Percentiles rank a stretch among this genome's conserved stretches.
Conservation (phyloP, 2,888 invertebrate genomes). For the Melieria picta region DNA sequence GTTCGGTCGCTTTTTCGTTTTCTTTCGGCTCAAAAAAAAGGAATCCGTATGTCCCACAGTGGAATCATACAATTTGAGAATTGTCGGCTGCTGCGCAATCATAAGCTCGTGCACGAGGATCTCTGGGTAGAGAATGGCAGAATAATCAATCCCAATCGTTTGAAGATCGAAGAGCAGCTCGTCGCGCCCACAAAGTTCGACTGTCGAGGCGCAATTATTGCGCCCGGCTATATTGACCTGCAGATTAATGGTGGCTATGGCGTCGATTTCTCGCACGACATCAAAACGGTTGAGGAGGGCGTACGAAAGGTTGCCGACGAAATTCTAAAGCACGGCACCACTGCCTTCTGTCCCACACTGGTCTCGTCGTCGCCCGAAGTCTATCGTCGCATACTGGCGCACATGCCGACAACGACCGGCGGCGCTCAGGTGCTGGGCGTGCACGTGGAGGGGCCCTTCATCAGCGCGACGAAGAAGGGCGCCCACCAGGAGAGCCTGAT, state of each 20-base stretch:
- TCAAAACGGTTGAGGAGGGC: constrained; percentile 75
- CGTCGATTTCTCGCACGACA: constrained; percentile 85
- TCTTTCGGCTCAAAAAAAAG: background rate
- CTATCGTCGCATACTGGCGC: constrained; percentile 84
- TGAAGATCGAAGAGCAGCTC: constrained; percentile 88
- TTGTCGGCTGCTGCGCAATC: constrained; percentile 81
- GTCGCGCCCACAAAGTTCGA: constrained; percentile 78
- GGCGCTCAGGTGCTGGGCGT: constrained; percentile 88
- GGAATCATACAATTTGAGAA: constrained; percentile 74
- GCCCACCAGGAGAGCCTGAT: constrained; percentile 89
- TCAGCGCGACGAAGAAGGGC: constrained; percentile 89
- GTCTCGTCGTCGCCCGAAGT: constrained; percentile 86
- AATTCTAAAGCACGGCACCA: constrained; percentile 89
- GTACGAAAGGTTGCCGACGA: constrained; percentile 81
- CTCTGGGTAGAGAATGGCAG: constrained; percentile 89
- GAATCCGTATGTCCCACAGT: constrained; percentile 28
- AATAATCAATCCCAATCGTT: constrained; percentile 88
- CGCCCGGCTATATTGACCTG: constrained; percentile 96
- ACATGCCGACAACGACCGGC: constrained; percentile 75
- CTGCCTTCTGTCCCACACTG: constrained; percentile 96
- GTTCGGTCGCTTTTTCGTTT: too few species aligned
- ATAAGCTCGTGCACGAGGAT: constrained; percentile 81
- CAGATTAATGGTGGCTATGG: constrained; percentile 98
- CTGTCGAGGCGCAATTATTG: constrained; percentile 82
- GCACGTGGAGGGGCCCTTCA: constrained; percentile 98